Percentiles rank a stretch among this genome's conserved stretches.
These are phyloP conservation scores for Acrobasis consociella DNA, from an alignment of 2,888 invertebrate species.

Conservation along the genomic window DNA sequence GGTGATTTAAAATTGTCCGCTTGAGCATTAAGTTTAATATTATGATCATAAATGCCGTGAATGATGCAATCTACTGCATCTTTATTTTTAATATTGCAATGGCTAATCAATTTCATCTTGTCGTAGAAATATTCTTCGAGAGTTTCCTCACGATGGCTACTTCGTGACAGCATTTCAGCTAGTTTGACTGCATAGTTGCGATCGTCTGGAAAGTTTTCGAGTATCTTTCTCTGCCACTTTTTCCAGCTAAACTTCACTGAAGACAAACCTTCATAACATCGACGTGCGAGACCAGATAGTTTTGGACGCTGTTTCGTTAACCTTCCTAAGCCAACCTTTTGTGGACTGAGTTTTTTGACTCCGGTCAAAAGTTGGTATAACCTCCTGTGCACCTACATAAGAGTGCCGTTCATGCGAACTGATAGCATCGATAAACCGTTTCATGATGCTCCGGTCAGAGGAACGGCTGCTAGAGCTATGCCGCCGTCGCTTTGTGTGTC, in stretches of 20 bases:
- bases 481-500: too few relatives aligned
- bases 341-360: constrained; percentile 25
- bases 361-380: constrained; percentile 31
- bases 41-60: constrained; percentile 28
- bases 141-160: too few relatives aligned
- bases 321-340: constrained; percentile 32
- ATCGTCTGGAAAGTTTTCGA: constrained; percentile 29
- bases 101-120: constrained; percentile 31
- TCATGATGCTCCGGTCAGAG: too few relatives aligned
- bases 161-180: constrained; percentile 29
- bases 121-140: constrained; percentile 33
- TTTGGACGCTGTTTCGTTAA: constrained; percentile 33
- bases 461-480: too few relatives aligned
- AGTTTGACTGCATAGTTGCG: constrained; percentile 30
- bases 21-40: constrained; percentile 25
- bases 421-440: too few relatives aligned
- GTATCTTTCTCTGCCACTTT: constrained; percentile 30
- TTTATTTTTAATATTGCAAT: constrained; percentile 28
- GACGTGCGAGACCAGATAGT: constrained; percentile 31
- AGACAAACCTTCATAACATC: constrained; percentile 32
- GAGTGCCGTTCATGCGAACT: too few relatives aligned
- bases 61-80: constrained; percentile 31
- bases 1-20: constrained; percentile 13
- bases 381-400: too few relatives aligned
- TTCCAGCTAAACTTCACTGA: constrained; percentile 31